Base-by-base conservation (phyloP, 2,113 vertebrate species). In the Syngnathus floridae region DNA sequence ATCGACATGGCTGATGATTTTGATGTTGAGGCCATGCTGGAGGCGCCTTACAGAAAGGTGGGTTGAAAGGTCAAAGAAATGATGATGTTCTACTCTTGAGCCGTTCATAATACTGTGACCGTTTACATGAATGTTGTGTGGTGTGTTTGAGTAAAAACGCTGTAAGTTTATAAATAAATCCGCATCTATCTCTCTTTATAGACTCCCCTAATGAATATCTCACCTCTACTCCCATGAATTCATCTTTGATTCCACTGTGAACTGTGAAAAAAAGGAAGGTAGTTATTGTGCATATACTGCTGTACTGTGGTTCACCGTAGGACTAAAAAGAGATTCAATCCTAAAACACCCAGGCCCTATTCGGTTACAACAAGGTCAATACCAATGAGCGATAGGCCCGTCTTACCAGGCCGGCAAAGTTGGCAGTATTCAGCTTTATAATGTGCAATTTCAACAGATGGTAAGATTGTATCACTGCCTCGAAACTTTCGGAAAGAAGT, bases 251-350 rank as follows among this genome's bases (percentile, higher is more conserved):
- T 97, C 96, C 95, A 98, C 95, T 98, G 95, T 98, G 95, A 99
- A 99, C 94, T 99, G 94, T 99, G 95, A 98, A 97, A 98, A 95
- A 99, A 97, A 97, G 89, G 96, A 98, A 98, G 96, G 96, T 98
- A 96, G 95, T 98, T 95, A 99, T 98, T 97, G 95, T 94, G 95
- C 94, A 95, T 95, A 93, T 97, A 97, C 97, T 94, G 94, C 94
- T 98, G 95, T 98, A 98, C 95, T 94, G 95, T 98, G 95, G 95
- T 97, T 95, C 94, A 88, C 86, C 93, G 87, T 94, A 94, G 94
- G 94, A 87, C 66, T 84, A 87, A 90, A 40, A 87, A 91, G 91
- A 91, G 74, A 87, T 85, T 92, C 91, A 89, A 88, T 22, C 91
- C 79, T 90, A 94, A 91, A 93, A 90, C 91, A 93, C 91, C 88